phyloP scores from a whole-genome alignment of 1,140 invertebrate genomes.

The Drosophila sucinea region DNA sequence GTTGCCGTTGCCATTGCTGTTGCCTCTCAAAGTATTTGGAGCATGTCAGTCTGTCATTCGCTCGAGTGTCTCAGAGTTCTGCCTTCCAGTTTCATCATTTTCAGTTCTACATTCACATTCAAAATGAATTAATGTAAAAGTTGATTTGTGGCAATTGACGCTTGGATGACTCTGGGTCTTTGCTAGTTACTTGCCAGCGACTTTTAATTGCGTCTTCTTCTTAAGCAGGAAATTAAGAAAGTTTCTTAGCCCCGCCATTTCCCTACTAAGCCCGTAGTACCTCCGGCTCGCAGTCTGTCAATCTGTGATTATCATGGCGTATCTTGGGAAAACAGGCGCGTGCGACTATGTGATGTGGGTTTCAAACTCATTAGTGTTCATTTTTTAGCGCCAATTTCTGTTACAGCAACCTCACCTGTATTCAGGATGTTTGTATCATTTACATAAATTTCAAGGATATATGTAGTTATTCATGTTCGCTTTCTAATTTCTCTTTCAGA shows the following conservation, averaged over 20 bases:
- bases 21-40: slow-evolving; percentile 67
- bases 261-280: not conserved
- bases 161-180: slow-evolving; percentile 47
- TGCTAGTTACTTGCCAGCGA: slow-evolving; percentile 51
- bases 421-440: too few species aligned
- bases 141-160: slow-evolving; percentile 79
- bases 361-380: slow-evolving; percentile 15
- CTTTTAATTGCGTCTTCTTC: slow-evolving; percentile 63
- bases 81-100: not conserved
- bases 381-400: not conserved
- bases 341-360: not conserved
- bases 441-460: too few species aligned
- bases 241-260: slow-evolving; percentile 22
- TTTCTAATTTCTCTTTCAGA: not conserved
- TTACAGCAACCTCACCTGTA: not conserved
- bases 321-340: not conserved
- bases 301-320: not conserved
- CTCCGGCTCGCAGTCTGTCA: not conserved
- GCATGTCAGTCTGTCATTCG: slow-evolving; percentile 64
- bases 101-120: slow-evolving; percentile 1
- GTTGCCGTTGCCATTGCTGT: slow-evolving; percentile 4
- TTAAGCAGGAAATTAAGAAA: slow-evolving; percentile 74
- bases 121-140: slow-evolving; percentile 74
- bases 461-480: not conserved
- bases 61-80: slow-evolving; percentile 32